Percentiles rank a stretch among this genome's conserved stretches.
Conservation (phyloP, 2,797 vertebrate species). For the Alca torda region DNA sequence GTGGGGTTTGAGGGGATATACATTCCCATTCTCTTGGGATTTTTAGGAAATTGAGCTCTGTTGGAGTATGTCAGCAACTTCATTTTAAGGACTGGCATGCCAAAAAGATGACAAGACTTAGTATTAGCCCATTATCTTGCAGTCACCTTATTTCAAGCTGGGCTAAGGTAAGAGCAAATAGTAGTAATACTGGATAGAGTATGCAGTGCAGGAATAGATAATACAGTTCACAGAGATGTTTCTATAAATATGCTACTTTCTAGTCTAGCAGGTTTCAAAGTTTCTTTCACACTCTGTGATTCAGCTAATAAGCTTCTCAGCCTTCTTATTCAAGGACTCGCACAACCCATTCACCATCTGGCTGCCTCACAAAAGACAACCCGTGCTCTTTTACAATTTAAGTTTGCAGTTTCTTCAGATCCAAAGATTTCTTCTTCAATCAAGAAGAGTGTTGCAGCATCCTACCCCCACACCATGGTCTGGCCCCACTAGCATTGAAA, state of each 20-base stretch:
- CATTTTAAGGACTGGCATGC: neutral
- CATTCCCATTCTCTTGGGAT: neutral
- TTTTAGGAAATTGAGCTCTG: neutral
- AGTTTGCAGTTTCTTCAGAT: neutral
- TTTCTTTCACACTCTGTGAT: constrained; percentile 67
- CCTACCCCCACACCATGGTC: neutral
- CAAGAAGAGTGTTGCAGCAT: neutral
- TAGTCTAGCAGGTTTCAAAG: constrained; percentile 66
- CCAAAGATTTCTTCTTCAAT: neutral
- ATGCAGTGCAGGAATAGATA: constrained; percentile 5
- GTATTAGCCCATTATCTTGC: neutral
- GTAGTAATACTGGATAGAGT: constrained; percentile 2
- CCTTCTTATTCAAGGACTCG: constrained; percentile 55
- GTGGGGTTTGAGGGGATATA: neutral
- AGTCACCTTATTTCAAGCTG: neutral
- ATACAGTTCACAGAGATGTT: neutral
- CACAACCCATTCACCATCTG: constrained; percentile 67
- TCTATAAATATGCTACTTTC: constrained; percentile 64
- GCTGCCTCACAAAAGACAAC: constrained; percentile 56
- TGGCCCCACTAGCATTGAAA: neutral
- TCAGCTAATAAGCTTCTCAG: constrained; percentile 66
- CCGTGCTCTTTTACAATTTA: neutral
- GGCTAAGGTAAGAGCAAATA: constrained; percentile 35
- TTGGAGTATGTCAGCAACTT: neutral
- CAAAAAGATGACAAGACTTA: neutral